Evolutionary conservation across 1,140 invertebrate species (phyloP), one percentile per base, ranked within the genome.

Genomic region (Calliphora vicina): DNA sequence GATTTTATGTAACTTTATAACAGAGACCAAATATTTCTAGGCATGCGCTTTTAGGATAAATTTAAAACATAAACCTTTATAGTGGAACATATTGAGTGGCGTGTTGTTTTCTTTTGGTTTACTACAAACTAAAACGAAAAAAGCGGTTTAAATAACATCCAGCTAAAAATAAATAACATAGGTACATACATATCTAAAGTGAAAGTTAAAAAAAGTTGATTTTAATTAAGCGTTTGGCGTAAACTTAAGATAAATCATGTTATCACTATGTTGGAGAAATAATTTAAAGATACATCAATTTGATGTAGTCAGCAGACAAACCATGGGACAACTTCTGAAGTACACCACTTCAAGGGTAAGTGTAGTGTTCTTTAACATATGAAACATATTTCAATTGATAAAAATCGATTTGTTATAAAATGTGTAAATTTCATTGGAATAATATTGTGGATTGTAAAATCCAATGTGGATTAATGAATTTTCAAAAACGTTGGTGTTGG

Each of bases 241-340:
- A 23, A 67, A 23, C n/a, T 23, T 67, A 67, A 67, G 17, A 29
- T 27, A 17, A 17, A 78, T 23, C 1, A 78, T 78, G 74, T 78
- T 78, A 23, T 43, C 35, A 12, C 42, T 78, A n/a, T 78, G 74
- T 23, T 23, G 61, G n/a, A 78, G 74, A 25, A 78, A 78, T 45
- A 23, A 20, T 43, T 10, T 35, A 45, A 43, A 43, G 10, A 23
- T 78, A 12, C 10, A 78, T 45, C 35, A 20, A 23, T 25, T 23
- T 45, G 20, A 78, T 78, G 42, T 43, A 6, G n/a, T 35, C 20
- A 45, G n/a, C 15, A 43, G 74, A 17, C 74, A 20, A 45, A 43
- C 35, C 6, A 27, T 78, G 74, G 74, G 9, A 42, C 73, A 9
- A 26, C 20, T 43, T 43, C 4, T 78, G 23, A 20, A 35, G 42